phyloP scores from a whole-genome alignment of 2,888 invertebrate genomes.

The Acleris laterana region DNA sequence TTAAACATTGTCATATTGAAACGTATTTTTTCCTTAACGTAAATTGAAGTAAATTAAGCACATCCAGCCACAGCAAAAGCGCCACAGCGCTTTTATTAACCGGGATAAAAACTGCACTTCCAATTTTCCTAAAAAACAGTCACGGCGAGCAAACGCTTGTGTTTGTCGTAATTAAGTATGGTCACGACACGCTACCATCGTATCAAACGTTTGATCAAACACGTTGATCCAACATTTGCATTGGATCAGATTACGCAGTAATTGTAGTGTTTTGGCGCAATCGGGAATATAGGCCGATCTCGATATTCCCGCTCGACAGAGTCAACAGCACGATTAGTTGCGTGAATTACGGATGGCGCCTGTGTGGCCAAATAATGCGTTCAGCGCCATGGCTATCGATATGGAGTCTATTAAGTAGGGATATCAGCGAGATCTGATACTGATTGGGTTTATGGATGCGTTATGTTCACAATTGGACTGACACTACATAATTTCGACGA shows the following conservation, averaged over 20 bases:
- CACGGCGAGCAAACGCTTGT: background rate
- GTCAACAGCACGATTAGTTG: conserved; percentile 34
- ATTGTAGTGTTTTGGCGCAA: conserved; percentile 22
- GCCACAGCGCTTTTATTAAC: background rate
- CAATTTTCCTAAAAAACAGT: background rate
- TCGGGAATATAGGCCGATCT: conserved; percentile 12
- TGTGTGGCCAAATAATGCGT: background rate
- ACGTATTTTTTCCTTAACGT: no score
- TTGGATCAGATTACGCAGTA: conserved; percentile 14
- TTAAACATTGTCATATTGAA: no score
- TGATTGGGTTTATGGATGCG: no score
- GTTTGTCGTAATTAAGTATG: conserved; percentile 9
- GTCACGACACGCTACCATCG: conserved; percentile 12
- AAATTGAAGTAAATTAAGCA: no score
- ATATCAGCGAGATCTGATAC: no score
- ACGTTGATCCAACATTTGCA: conserved; percentile 24
- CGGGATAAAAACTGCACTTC: background rate
- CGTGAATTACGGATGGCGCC: conserved; percentile 26
- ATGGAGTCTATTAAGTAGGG: no score
- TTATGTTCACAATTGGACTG: no score
- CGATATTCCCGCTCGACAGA: conserved; percentile 29
- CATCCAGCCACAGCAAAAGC: no score
- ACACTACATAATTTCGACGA: no score
- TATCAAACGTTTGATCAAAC: conserved; percentile 3
- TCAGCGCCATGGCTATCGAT: no score